phyloP scores from a whole-genome alignment of 2,888 invertebrate species.

The Alloplasta piceator region DNA sequence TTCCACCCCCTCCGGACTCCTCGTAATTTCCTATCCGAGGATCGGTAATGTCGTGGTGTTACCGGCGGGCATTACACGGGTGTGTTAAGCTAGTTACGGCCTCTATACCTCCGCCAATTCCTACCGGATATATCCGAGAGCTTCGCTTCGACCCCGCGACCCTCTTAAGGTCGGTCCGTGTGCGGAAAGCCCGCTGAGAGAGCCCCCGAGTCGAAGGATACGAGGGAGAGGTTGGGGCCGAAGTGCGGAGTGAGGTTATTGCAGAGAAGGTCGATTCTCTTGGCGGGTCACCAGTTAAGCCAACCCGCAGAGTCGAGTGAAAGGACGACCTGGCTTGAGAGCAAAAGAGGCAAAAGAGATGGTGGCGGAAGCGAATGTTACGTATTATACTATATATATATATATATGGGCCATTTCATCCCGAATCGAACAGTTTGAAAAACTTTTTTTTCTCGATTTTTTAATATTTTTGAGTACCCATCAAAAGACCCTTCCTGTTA shows the following conservation, averaged over 20 bases:
- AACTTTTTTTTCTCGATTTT: no score
- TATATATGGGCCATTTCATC: no score
- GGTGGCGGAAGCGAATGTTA: slow-evolving; percentile 19
- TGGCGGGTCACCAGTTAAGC: slow-evolving; percentile 66
- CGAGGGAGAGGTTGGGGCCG: slow-evolving; percentile 9
- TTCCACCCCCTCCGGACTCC: slow-evolving; percentile 16
- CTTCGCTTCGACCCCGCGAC: slow-evolving; percentile 51
- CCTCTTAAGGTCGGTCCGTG: slow-evolving; percentile 52
- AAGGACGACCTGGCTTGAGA: slow-evolving; percentile 52
- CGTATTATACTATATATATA: slow-evolving; percentile 19
- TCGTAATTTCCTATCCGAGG: slow-evolving; percentile 67
- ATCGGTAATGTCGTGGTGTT: slow-evolving; percentile 70
- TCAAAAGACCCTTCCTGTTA: no score
- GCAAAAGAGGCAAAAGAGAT: slow-evolving; percentile 26
- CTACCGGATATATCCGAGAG: slow-evolving; percentile 48
- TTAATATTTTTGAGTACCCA: no score
- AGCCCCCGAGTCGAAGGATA: slow-evolving; percentile 9
- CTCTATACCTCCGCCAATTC: slow-evolving; percentile 49
- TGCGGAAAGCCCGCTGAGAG: slow-evolving; percentile 64
- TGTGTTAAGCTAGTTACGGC: slow-evolving; percentile 72
- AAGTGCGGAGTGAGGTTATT: slow-evolving; percentile 51
- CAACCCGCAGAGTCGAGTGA: slow-evolving; percentile 63
- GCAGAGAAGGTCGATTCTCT: slow-evolving; percentile 60
- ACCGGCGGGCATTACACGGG: slow-evolving; percentile 70
- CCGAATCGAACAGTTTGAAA: no score